Evolutionary conservation across 2,888 invertebrate species (phyloP), one percentile per base, ranked within the genome.

Genomic region (Coelopa pilipes): DNA sequence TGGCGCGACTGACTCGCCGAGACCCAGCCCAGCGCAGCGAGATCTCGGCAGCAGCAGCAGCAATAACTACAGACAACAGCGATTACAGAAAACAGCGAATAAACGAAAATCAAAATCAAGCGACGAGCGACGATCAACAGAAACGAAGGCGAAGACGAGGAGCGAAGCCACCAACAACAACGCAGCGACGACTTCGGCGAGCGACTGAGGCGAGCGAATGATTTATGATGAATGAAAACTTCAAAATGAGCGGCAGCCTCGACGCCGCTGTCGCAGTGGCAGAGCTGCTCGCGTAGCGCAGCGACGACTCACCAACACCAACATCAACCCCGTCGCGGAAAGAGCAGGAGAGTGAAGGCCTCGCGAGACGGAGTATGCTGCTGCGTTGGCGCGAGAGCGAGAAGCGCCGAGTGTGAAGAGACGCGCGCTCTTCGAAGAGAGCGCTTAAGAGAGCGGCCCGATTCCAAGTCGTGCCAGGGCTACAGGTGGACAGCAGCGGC

Each of bases 221-320:
- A 80, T 80, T 80, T 80, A 80, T 80, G 79, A 80, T 79, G 80
- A 80, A 79, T 79, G 80, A 80, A 79, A 78, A 76, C 69, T 72
- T 79, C 76, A 80, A 78, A 81, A 78, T 73, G 75, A 71, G 71
- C 55, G 53, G 69, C 70, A 70, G 53, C 45, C 34, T 13, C 12
- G 60, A 34, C 50, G 69, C 53, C 53, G 53, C 55, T 70, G 74
- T 65, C 66, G 47, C 62, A 70, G 70, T 50, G 49, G 17, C 62
- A 72, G n/a, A n/a, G n/a, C n/a, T n/a, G n/a, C n/a, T n/a, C n/a
- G n/a, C n/a, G n/a, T n/a, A n/a, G 34, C 34, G 34, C 34, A 34
- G 34, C 34, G 34, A 34, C 34, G 66, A 67, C 60, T 49, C 67
- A 50, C 21, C 21, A 50, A 79, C 75, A 76, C 68, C 70, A 78